Evolutionary conservation across 2,797 vertebrate species (phyloP).

Genomic region (Ceryle rudis): DNA sequence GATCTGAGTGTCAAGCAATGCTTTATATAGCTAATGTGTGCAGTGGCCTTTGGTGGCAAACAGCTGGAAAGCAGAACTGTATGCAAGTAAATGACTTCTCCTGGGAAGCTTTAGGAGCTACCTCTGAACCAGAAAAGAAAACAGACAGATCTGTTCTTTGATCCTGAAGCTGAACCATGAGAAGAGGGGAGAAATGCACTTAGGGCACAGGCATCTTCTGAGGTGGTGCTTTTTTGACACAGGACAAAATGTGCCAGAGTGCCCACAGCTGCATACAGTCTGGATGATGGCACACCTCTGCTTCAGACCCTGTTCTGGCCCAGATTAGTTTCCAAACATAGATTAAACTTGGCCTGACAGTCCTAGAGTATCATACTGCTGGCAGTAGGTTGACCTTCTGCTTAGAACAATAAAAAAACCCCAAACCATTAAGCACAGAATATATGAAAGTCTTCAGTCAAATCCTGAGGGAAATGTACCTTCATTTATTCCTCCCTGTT

Average conservation of each 20-base stretch:
- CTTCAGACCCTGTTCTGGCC: neutral
- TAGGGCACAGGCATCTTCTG: neutral
- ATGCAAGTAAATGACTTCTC: neutral
- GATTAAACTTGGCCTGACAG: fast-evolving
- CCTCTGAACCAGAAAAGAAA: neutral
- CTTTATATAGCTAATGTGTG: neutral
- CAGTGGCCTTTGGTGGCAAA: neutral
- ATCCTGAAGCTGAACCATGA: neutral
- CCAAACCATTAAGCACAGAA: neutral
- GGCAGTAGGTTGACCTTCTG: neutral
- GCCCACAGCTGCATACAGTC: neutral
- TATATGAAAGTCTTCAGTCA: neutral
- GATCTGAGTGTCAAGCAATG: neutral
- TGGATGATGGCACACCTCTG: neutral
- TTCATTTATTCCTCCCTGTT: neutral
- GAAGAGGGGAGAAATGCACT: neutral
- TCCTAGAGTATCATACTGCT: neutral
- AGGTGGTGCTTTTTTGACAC: neutral
- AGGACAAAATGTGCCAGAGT: neutral
- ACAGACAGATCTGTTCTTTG: neutral
- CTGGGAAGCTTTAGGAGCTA: neutral
- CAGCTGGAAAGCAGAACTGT: neutral
- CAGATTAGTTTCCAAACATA: neutral
- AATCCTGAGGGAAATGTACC: neutral
- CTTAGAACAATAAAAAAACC: neutral